Conservation (phyloP, 1,140 invertebrate genomes). For the Musca domestica region DNA sequence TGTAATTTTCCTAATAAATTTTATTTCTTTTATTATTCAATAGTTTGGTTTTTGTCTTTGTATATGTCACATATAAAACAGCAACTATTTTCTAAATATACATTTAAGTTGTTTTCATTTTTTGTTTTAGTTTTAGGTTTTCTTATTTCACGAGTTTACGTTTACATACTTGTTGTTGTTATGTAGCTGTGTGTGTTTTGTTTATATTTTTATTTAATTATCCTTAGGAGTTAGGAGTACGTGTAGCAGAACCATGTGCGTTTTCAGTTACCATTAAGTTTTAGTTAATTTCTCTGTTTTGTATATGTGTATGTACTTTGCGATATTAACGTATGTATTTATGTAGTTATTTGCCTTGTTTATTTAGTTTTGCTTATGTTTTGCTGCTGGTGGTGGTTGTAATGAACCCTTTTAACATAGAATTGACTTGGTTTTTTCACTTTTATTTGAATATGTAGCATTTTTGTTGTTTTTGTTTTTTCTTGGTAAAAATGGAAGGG, state of each 20-base stretch:
- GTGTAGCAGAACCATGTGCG: conserved; percentile 11
- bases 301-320: neutral
- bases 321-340: neutral
- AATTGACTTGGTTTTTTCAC: neutral
- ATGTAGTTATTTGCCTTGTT: no score
- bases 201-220: neutral
- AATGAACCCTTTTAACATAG: no score
- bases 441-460: neutral
- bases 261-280: conserved; percentile 2
- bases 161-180: neutral
- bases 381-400: no score
- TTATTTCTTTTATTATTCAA: no score
- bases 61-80: conserved; percentile 16
- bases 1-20: neutral
- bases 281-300: neutral
- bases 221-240: conserved; percentile 1
- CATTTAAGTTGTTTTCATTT: neutral
- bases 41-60: neutral
- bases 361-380: no score
- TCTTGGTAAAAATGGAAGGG: no score
- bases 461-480: no score
- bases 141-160: no score
- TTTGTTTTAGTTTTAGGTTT: conserved; percentile 11
- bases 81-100: conserved; percentile 9
- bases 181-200: neutral